phyloP scores from a whole-genome alignment of 2,113 vertebrate genomes.

The Epinephelus lanceolatus region DNA sequence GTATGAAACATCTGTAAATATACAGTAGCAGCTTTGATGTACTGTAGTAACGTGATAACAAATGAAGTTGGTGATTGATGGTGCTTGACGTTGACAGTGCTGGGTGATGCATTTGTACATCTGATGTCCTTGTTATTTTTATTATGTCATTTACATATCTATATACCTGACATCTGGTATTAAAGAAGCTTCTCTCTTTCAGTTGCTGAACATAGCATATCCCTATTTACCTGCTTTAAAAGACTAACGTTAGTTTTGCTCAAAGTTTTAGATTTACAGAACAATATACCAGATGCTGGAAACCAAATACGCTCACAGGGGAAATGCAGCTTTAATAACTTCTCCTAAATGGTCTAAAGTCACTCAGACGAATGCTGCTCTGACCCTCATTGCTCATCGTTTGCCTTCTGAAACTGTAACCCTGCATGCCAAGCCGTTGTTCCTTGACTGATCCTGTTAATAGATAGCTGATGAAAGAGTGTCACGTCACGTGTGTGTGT shows the following conservation, averaged over 20 bases:
- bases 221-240: not conserved
- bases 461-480: slow-evolving; percentile 25
- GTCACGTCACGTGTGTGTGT: not conserved
- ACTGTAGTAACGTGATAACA: slow-evolving; percentile 15
- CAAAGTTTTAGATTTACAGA: not conserved
- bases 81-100: slow-evolving; percentile 5
- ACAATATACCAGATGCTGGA: not conserved
- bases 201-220: not conserved
- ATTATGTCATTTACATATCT: slow-evolving; percentile 3
- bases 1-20: slow-evolving; percentile 47
- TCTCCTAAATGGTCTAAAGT: not conserved
- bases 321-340: slow-evolving; percentile 10
- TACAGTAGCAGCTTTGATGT: slow-evolving; percentile 27
- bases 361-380: not conserved
- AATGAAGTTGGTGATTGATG: slow-evolving; percentile 34
- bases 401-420: slow-evolving; percentile 17
- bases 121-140: slow-evolving; percentile 23
- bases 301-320: not conserved
- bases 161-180: not conserved
- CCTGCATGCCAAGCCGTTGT: slow-evolving; percentile 2
- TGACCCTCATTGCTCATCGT: not conserved
- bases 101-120: slow-evolving; percentile 16
- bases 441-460: slow-evolving; percentile 35
- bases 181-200: slow-evolving; percentile 17
- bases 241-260: not conserved